Evolutionary conservation across 2,113 vertebrate species (phyloP), one percentile per base, ranked within the genome.

Genomic region (Riparia riparia): DNA sequence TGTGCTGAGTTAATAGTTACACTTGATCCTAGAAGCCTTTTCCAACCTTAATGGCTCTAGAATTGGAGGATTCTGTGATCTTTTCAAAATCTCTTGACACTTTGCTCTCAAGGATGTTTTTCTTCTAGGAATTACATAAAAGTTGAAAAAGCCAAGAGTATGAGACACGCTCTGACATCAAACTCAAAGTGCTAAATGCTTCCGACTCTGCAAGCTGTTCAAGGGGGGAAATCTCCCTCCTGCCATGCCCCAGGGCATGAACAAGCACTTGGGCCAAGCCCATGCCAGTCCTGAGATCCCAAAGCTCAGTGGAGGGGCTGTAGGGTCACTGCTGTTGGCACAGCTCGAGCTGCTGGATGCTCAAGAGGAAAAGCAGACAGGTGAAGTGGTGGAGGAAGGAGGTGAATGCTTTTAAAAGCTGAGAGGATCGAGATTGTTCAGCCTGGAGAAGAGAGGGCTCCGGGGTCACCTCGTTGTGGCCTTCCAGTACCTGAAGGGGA

Each of bases 391-490:
- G 42, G 29, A 42, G 41, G 17, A 68, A 50, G 32, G 16, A 44
- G 9, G 3, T 12, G 3, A 16, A 10, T 21, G 37, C 51, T 76
- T 57, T 32, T 26, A 31, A 68, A 44, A 42, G 45, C 44, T 68
- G 61, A 68, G 71, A 31, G 51, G 32, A 42, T 4, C 0, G 16
- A 24, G 51, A 26, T 17, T 31, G 71, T 42, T 66, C 44, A 76
- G 60, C 18, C 51, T 31, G 44, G 37, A 58, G 26, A 57, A 42
- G 29, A 66, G 31, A 58, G 44, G 21, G 26, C 53, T 51, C 45
- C 37, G 63, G 53, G 45, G 6, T 51, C 53, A 60, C 45, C 53
- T 51, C 0, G 0, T 4, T 44, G 37, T 32, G 45, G 32, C 26
- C 31, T 60, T 51, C 32, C 32, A 60, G 37, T 7, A 21, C 26